Percentiles rank a stretch among this genome's conserved stretches.
phyloP scores from a whole-genome alignment of 2,113 vertebrate species.

The Tupaia chinensis region DNA sequence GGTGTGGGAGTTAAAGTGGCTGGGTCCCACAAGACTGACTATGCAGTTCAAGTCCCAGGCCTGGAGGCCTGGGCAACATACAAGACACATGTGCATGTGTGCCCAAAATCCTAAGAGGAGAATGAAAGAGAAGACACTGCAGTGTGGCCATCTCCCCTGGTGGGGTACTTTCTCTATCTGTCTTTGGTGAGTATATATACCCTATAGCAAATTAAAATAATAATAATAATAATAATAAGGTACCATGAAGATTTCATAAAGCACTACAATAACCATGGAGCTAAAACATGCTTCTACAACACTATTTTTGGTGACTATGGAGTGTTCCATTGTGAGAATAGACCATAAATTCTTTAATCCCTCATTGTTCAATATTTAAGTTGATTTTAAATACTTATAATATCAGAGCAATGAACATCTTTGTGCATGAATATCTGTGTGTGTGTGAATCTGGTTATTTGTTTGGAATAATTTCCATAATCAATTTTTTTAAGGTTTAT shows the following conservation, averaged over 20 bases:
- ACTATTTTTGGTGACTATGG: not conserved
- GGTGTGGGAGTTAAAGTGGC: too few relatives aligned
- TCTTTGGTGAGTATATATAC: too few relatives aligned
- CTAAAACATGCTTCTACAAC: not conserved
- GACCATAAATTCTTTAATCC: not conserved
- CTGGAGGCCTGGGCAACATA: too few relatives aligned
- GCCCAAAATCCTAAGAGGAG: too few relatives aligned
- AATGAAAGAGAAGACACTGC: too few relatives aligned
- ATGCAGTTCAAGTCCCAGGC: too few relatives aligned
- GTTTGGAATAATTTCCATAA: not conserved
- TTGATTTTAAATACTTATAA: conserved; percentile 12
- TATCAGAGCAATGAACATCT: conserved; percentile 17
- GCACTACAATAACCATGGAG: not conserved
- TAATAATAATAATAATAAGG: not conserved
- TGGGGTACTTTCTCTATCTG: too few relatives aligned
- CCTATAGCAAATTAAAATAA: too few relatives aligned
- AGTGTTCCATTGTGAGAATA: not conserved
- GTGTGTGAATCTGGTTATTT: not conserved
- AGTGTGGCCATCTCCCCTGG: too few relatives aligned
- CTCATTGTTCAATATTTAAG: not conserved
- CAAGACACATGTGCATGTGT: too few relatives aligned
- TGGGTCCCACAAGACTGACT: too few relatives aligned
- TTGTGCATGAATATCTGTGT: not conserved
- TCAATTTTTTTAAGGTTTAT: not conserved
- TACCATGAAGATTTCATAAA: not conserved